Conservation (phyloP, 2,113 vertebrate species). For the Vimba vimba region DNA sequence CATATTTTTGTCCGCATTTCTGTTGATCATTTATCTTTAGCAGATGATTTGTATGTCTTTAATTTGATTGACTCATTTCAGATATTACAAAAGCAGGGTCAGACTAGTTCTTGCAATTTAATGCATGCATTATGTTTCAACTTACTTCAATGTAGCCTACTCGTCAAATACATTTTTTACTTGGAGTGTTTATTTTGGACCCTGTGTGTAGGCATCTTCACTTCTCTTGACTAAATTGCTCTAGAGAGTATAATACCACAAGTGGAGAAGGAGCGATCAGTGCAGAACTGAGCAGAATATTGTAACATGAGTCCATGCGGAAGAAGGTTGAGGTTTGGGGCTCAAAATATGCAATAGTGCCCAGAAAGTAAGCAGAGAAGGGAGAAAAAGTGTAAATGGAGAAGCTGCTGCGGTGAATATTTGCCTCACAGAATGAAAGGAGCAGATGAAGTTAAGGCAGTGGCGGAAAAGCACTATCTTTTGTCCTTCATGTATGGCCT, state of each 20-base stretch:
- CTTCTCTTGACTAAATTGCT: background rate
- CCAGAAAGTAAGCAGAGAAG: conserved; percentile 31
- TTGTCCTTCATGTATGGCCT: background rate
- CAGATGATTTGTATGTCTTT: background rate
- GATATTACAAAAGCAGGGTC: background rate
- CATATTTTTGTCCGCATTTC: background rate
- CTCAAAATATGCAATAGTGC: conserved; percentile 31
- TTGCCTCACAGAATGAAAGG: background rate
- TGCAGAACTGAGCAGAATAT: conserved; percentile 21
- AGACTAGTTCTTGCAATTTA: background rate
- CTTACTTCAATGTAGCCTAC: background rate
- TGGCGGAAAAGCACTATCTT: background rate
- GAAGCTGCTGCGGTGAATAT: conserved; percentile 5
- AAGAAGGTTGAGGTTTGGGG: background rate
- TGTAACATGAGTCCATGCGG: conserved; percentile 32
- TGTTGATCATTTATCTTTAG: background rate
- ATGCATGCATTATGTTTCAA: background rate
- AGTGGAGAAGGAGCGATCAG: conserved; percentile 3
- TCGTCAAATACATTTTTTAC: background rate
- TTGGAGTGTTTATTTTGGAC: background rate
- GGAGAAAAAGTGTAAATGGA: conserved; percentile 34
- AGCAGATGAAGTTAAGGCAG: background rate
- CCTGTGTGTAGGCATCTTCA: background rate
- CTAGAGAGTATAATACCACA: conserved; percentile 5
- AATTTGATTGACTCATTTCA: background rate